Evolutionary conservation across 2,888 invertebrate genomes (phyloP).

Genomic region (Tetragonula carbonaria): DNA sequence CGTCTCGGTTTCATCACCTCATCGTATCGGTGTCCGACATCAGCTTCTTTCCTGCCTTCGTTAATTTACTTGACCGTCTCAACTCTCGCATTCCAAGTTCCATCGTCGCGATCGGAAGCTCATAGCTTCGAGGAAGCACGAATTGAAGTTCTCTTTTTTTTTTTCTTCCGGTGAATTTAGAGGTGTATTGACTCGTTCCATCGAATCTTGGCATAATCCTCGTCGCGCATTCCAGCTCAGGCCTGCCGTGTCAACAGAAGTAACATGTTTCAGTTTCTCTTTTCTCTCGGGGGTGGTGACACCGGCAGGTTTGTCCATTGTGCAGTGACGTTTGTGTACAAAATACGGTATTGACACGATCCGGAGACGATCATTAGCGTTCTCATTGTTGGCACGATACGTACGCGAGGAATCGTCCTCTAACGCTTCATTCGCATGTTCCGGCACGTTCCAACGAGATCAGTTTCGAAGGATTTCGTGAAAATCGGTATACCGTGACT

Average conservation of each 20-base stretch:
- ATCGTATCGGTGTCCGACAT: not conserved
- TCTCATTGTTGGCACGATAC: conserved; percentile 68
- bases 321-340: conserved; percentile 80
- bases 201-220: conserved; percentile 74
- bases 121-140: not conserved
- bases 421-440: conserved; percentile 70
- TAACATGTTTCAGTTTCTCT: conserved; percentile 75
- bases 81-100: not conserved
- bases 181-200: conserved; percentile 20
- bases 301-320: conserved; percentile 71
- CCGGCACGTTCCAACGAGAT: conserved; percentile 73
- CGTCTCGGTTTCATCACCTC: conserved; percentile 17
- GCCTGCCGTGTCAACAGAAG: conserved; percentile 56
- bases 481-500: conserved; percentile 61
- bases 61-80: not conserved
- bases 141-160: conserved; percentile 13
- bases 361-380: conserved; percentile 72
- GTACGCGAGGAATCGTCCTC: conserved; percentile 50
- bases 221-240: conserved; percentile 75
- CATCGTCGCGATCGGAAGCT: not conserved
- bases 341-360: conserved; percentile 81
- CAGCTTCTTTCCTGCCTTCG: not conserved
- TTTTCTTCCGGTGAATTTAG: too few species aligned
- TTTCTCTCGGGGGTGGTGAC: conserved; percentile 58
- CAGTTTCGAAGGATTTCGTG: conserved; percentile 72